Base-by-base conservation (phyloP, 2,888 invertebrate genomes). In the Strigamia transsilvanica region DNA sequence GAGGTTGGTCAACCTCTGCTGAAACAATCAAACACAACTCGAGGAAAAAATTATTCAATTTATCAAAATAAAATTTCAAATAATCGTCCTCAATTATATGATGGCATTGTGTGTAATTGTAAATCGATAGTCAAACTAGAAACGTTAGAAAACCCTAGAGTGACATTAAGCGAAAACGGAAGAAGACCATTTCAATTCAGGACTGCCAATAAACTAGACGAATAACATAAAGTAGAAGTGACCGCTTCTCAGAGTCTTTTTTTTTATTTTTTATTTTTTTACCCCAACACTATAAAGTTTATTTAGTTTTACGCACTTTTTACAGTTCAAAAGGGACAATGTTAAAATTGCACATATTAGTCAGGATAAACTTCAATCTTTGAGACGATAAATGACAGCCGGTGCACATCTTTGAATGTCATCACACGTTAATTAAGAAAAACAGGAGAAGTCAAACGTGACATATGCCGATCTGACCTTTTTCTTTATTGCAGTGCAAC, bases 341-440 rank as follows among this genome's bases (percentile, higher is more conserved):
- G 46, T 46, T 46, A 10, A 46, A 46, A 46, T 46, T 46, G 46
- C 46, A 15, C 46, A 15, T 46, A 12, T 46, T 46, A 46, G 6
- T 1, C n/a, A n/a, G 46, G n/a, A 46, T 46, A 15, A 13, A 13
- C 46, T 61, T 61, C 23, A 18, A 61, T 61, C 61, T 61, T 61
- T 51, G 18, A 21, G 61, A 61, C 61, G 5, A 61, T 21, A 61
- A 61, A 61, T 61, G 23, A 23, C 61, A 61, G 61, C 61, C 18
- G 61, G 61, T 61, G 61, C 61, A 23, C 23, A 18, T 61, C 21
- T n/a, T 61, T 61, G 61, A 61, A 61, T 61, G 61, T 61, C 61
- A 61, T 23, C 61, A 61, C 61, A 61, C 61, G n/a, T 61, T 61
- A 61, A 61, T 61, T 61, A 61, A 61, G 61, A 61, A 61, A 61